Base-by-base conservation (phyloP, 2,797 vertebrate genomes). In the Poecilia gillii region DNA sequence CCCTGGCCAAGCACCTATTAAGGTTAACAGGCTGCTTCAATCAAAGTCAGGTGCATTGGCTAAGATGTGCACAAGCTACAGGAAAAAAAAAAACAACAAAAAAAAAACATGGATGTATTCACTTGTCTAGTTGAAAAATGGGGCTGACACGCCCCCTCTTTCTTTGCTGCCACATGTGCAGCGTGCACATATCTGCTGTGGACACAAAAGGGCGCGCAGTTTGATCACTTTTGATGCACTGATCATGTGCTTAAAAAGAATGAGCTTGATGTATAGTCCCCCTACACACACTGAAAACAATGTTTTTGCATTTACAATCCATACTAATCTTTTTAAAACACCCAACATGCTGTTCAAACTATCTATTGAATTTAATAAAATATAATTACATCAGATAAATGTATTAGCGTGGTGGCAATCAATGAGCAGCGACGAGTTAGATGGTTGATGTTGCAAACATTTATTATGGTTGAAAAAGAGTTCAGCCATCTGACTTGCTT, bases 181-280 rank as follows among this genome's bases (percentile, higher is more conserved):
- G 76, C 41, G 78, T 84, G 81, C 86, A 87, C 86, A 91, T 88
- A 92, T 90, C 91, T 91, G 88, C 90, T 91, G 90, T 88, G 88
- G 88, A 80, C 88, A 89, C 82, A 81, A 88, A 92, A 90, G 90
- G 89, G 86, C 84, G 73, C 84, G 88, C 90, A 79, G 46, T 74
- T 66, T 76, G 84, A 51, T 84, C 71, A 79, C 62, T 20, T 43
- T 70, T 68, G 74, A 86, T 87, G 84, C 64, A 31, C 77, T 79
- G 74, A 89, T 82, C 75, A 53, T 76, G 13, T 59, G 78, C 74
- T 20, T 31, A 51, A 51, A 76, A 62, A 78, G 80, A 55, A 64
- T 4, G 25, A 73, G 31, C 51, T 84, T 81, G 9, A 43, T n/a
- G 23, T 4, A n/a, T 45, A 28, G 25, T 12, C 68, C n/a, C 68